Evolutionary conservation across 2,113 vertebrate species (phyloP).

Genomic region (Telmatochromis sp.): DNA sequence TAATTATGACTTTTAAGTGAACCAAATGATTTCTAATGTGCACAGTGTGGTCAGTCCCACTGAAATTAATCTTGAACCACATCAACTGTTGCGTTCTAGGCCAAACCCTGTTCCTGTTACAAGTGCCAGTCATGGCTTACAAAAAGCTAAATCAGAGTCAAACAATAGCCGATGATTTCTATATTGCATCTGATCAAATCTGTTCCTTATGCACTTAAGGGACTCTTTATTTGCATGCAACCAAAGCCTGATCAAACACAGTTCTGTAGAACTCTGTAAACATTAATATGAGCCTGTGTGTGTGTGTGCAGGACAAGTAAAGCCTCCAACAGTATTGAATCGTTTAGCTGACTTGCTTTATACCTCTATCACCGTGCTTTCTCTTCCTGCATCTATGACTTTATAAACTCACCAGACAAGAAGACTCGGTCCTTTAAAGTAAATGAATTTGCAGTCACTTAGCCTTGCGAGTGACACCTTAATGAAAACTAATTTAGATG

Average conservation of each 20-base stretch:
- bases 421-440: not conserved
- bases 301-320: not conserved
- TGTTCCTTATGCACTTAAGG: not conserved
- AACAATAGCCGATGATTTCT: not conserved
- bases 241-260: not conserved
- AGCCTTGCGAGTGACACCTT: slow-evolving; percentile 7
- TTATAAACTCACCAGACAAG: not conserved
- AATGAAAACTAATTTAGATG: slow-evolving; percentile 6
- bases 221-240: not conserved
- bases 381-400: not conserved
- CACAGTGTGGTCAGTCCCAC: not conserved
- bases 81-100: not conserved
- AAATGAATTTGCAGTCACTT: slow-evolving; percentile 21
- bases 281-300: not conserved
- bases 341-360: not conserved
- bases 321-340: not conserved
- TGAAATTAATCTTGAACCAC: not conserved
- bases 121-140: not conserved
- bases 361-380: not conserved
- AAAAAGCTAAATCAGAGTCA: not conserved
- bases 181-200: not conserved
- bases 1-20: not conserved
- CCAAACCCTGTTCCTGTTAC: not conserved
- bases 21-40: not conserved
- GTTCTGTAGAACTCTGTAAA: not conserved